Conservation (phyloP, 2,113 vertebrate species). For the Hassar affinis region DNA sequence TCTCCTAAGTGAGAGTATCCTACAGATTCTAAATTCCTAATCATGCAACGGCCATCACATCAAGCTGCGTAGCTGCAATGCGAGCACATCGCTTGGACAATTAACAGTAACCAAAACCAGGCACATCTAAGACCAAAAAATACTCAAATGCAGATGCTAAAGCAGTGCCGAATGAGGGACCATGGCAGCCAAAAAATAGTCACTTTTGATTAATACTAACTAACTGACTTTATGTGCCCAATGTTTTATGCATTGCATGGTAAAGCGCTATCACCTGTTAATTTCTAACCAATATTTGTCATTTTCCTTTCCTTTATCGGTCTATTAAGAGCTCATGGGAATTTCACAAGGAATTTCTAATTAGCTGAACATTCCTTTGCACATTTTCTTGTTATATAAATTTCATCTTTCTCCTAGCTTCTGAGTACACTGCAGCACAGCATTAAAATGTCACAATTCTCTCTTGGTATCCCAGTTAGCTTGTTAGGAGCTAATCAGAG, state of each 20-base stretch:
- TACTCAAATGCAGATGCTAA: not conserved
- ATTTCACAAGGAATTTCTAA: not conserved
- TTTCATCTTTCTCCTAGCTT: not conserved
- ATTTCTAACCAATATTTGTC: not conserved
- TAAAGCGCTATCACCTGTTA: not conserved
- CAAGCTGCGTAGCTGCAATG: not conserved
- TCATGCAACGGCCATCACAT: not conserved
- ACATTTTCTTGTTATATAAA: not conserved
- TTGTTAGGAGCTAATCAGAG: constrained; percentile 43
- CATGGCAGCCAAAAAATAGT: too few species aligned
- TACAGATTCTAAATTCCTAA: not conserved
- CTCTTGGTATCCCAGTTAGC: constrained; percentile 20
- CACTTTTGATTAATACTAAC: not conserved
- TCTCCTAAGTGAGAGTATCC: not conserved
- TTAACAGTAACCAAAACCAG: not conserved
- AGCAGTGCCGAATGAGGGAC: not conserved
- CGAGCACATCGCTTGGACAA: not conserved
- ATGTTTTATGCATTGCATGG: not conserved
- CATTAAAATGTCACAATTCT: not conserved
- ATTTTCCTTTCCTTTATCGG: not conserved
- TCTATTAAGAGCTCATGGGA: not conserved
- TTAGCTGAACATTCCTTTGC: not conserved
- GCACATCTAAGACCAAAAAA: not conserved
- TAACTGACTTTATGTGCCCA: not conserved
- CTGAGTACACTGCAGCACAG: not conserved